A percentile compares a stretch with the other conserved stretches of the same genome.
These are phyloP conservation scores for Pyrgus malvae DNA, from an alignment of 2,888 invertebrate species.

Conservation along the genomic window DNA sequence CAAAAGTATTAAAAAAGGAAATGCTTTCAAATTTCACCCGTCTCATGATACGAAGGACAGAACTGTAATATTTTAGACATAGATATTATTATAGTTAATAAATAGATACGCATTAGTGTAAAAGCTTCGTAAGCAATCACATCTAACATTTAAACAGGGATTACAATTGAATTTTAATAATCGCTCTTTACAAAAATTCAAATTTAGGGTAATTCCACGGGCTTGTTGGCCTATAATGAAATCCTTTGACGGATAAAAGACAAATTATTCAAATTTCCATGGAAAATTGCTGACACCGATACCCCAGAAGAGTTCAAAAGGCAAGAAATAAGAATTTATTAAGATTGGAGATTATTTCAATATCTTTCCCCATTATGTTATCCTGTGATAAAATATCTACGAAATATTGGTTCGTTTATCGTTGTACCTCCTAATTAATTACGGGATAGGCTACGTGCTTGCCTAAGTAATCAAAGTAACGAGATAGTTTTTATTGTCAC, in stretches of 20 bases:
- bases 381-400: slow-evolving; percentile 21
- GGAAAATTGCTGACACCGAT: slow-evolving; percentile 44
- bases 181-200: slow-evolving; percentile 35
- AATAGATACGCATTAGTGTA: too few relatives aligned
- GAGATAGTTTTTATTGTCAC: too few relatives aligned
- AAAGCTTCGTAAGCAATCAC: too few relatives aligned
- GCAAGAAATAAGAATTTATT: slow-evolving; percentile 41
- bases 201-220: slow-evolving; percentile 38
- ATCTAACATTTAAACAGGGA: too few relatives aligned
- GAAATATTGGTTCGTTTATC: too few relatives aligned
- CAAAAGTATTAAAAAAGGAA: too few relatives aligned
- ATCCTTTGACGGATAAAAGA: slow-evolving; percentile 46
- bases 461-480: too few relatives aligned
- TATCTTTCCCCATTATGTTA: slow-evolving; percentile 34
- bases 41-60: too few relatives aligned
- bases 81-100: too few relatives aligned
- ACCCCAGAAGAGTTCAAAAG: slow-evolving; percentile 40
- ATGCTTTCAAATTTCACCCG: too few relatives aligned
- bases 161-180: slow-evolving; percentile 31
- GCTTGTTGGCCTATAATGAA: slow-evolving; percentile 41
- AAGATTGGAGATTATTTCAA: slow-evolving; percentile 40
- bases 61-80: too few relatives aligned
- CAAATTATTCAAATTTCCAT: slow-evolving; percentile 44
- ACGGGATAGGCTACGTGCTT: too few relatives aligned
- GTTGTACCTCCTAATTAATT: neutral